phyloP scores from a whole-genome alignment of 2,888 invertebrate species.

The Caenorhabditis angaria region DNA sequence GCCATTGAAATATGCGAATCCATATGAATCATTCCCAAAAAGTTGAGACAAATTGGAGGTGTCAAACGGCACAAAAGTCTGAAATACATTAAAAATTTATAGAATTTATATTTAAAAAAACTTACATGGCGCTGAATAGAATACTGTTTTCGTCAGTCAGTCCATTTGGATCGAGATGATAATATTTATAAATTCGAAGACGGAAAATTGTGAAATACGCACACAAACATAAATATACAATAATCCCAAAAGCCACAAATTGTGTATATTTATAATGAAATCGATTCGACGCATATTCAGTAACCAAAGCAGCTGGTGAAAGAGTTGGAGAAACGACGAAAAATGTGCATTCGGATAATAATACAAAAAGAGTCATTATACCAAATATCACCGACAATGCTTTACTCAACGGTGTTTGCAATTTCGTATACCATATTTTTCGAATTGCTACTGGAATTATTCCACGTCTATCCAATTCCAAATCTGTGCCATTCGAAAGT shows the following conservation, averaged over 20 bases:
- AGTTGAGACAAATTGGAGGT: constrained; percentile 97
- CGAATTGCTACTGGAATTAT: constrained; percentile 20
- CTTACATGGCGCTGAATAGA: constrained; percentile 94
- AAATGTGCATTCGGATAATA: constrained; percentile 99
- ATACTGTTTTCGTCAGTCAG: constrained; percentile 98
- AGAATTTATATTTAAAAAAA: constrained; percentile 1
- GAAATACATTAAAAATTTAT: constrained; percentile 11
- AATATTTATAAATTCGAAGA: constrained; percentile 92
- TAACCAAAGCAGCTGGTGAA: constrained; percentile 93
- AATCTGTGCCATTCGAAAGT: constrained; percentile 35
- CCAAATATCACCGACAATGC: constrained; percentile 78
- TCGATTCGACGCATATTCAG: constrained; percentile 82
- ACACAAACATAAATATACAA: constrained; percentile 94
- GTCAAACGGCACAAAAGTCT: constrained; percentile 83
- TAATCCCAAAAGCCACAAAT: constrained; percentile 86
- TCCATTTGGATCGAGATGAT: constrained; percentile 95
- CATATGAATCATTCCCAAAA: constrained; percentile 94
- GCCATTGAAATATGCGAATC: constrained; percentile 79
- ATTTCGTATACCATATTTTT: constrained; percentile 38
- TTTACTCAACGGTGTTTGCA: constrained; percentile 36
- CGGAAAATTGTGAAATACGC: constrained; percentile 97
- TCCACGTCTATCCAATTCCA: constrained; percentile 18
- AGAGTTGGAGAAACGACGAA: constrained; percentile 90
- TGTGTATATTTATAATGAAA: constrained; percentile 95
- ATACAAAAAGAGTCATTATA: constrained; percentile 86